Conservation (phyloP, 2,797 vertebrate species). For the Acipenser transmontanus region DNA sequence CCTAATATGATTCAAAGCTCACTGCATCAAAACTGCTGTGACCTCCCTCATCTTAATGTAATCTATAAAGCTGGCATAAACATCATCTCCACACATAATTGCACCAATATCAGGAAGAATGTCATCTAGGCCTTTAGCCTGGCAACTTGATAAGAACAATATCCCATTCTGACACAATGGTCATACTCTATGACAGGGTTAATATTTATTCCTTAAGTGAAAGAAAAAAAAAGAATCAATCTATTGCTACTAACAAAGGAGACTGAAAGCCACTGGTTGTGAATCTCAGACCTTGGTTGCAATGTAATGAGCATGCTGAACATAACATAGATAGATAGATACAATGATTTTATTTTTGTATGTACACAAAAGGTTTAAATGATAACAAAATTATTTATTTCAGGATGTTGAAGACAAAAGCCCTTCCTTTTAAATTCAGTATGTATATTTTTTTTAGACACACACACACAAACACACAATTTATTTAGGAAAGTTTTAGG, state of each 20-base stretch:
- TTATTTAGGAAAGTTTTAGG: too few species aligned
- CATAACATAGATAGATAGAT: too few species aligned
- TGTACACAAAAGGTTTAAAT: too few species aligned
- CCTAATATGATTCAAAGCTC: background rate
- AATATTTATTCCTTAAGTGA: background rate
- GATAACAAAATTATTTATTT: too few species aligned
- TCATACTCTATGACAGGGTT: background rate
- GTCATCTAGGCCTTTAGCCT: background rate
- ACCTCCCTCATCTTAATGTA: background rate
- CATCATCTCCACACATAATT: background rate
- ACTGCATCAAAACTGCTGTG: background rate
- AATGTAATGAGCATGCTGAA: too few species aligned
- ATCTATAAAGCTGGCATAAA: background rate
- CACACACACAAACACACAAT: constrained; percentile 24
- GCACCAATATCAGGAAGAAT: background rate
- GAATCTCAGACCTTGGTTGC: too few species aligned
- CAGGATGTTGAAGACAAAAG: too few species aligned
- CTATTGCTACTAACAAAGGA: too few species aligned
- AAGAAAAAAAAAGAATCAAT: too few species aligned
- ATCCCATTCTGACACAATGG: background rate
- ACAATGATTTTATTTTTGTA: too few species aligned
- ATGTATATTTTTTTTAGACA: background rate
- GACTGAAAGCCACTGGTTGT: too few species aligned
- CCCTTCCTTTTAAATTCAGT: too few species aligned
- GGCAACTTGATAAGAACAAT: background rate